Conservation (phyloP, 2,113 vertebrate species). For the Ceyx margarethae region DNA sequence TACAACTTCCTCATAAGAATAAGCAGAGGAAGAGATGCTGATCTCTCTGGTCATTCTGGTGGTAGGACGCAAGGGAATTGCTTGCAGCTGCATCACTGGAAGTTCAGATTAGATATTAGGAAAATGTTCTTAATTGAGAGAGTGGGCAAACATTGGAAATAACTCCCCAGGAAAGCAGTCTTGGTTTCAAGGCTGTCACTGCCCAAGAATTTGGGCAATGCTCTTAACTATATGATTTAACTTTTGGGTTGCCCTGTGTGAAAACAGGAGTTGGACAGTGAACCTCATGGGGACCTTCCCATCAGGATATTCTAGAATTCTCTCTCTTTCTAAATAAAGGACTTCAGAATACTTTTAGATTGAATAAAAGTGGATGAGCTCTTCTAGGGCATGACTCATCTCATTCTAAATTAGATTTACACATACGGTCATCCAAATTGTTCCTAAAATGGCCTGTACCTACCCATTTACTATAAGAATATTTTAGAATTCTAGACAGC, state of each 20-base stretch:
- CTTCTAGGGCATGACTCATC: not conserved
- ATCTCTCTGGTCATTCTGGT: not conserved
- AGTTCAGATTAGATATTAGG: not conserved
- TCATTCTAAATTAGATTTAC: not conserved
- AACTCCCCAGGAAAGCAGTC: not conserved
- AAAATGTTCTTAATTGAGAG: not conserved
- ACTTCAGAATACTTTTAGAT: not conserved
- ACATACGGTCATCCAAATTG: not conserved
- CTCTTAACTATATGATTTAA: not conserved
- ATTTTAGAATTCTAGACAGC: not conserved
- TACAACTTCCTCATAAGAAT: not conserved
- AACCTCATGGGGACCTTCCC: not conserved
- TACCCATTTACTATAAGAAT: not conserved
- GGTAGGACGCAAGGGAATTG: not conserved
- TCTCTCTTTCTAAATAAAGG: not conserved
- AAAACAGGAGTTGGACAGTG: not conserved
- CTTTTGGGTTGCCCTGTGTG: not conserved
- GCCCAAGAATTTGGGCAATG: not conserved
- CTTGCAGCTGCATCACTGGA: not conserved
- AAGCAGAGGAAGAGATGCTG: not conserved
- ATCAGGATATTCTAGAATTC: not conserved
- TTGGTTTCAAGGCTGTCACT: not conserved
- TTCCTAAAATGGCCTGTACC: not conserved
- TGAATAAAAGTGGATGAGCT: not conserved
- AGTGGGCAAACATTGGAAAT: not conserved